Evolutionary conservation across 2,113 vertebrate species (phyloP).

Genomic region (Chiloscyllium plagiosum): DNA sequence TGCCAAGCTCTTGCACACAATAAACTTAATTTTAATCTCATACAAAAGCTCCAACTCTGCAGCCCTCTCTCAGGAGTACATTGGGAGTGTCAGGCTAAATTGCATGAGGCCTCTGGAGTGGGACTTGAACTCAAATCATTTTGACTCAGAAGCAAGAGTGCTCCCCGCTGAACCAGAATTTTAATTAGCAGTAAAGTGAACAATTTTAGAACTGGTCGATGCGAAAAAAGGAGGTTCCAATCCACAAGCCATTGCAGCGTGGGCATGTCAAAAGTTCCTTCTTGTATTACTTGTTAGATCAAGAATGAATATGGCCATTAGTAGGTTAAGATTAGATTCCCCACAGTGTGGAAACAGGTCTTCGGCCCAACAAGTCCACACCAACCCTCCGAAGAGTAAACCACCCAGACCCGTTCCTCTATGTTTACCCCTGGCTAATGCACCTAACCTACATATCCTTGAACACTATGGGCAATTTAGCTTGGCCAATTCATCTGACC

Average conservation of each 20-base stretch:
- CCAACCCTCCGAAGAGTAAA: no score
- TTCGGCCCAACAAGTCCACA: no score
- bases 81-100: background rate
- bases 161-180: background rate
- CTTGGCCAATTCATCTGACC: no score
- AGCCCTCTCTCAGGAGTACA: background rate
- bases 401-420: no score
- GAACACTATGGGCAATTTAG: no score
- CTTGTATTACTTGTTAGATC: background rate
- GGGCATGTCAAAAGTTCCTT: background rate
- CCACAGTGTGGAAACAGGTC: no score
- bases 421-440: no score
- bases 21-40: background rate
- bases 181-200: background rate
- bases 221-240: background rate
- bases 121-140: background rate
- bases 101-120: background rate
- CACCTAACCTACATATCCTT: no score
- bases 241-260: background rate
- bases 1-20: background rate
- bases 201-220: background rate
- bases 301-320: background rate
- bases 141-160: background rate
- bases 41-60: background rate
- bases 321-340: no score